These are phyloP conservation scores for Cuculus canorus DNA, from an alignment of 2,797 vertebrate species.

Conservation along the genomic window DNA sequence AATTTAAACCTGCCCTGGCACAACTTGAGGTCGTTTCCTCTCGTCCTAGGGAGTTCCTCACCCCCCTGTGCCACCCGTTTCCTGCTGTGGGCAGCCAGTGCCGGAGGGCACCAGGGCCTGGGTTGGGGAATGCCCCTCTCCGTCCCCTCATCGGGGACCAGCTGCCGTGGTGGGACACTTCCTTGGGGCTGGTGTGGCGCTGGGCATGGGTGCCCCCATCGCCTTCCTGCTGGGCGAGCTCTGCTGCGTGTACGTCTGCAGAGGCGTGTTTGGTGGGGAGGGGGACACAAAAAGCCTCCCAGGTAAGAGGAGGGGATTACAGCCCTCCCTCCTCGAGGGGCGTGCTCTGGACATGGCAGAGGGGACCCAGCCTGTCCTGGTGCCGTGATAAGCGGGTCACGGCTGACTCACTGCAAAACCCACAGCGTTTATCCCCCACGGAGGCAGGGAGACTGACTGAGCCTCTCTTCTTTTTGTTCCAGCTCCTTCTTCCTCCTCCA, in stretches of 20 bases:
- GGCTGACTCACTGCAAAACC: not conserved
- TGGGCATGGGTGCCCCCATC: not conserved
- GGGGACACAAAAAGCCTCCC: not conserved
- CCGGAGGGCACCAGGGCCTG: no score
- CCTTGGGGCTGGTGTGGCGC: rapidly evolving
- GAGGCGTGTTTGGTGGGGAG: rapidly evolving
- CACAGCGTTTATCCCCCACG: rapidly evolving
- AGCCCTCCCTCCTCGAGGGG: rapidly evolving
- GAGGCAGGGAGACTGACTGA: not conserved
- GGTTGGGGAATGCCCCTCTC: not conserved
- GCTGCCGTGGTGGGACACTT: not conserved
- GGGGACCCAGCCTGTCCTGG: not conserved
- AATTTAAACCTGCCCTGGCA: no score
- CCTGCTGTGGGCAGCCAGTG: not conserved
- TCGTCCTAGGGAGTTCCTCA: not conserved
- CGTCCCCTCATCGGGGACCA: not conserved
- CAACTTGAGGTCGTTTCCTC: no score
- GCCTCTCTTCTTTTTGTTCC: not conserved
- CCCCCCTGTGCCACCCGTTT: rapidly evolving
- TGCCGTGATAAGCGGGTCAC: not conserved
- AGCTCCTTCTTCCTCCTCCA: not conserved
- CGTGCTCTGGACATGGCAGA: not conserved
- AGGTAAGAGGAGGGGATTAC: not conserved
- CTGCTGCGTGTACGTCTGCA: rapidly evolving
- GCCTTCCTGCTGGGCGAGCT: not conserved